Conservation (phyloP, 2,113 vertebrate genomes). For the Dicaeum eximium region DNA sequence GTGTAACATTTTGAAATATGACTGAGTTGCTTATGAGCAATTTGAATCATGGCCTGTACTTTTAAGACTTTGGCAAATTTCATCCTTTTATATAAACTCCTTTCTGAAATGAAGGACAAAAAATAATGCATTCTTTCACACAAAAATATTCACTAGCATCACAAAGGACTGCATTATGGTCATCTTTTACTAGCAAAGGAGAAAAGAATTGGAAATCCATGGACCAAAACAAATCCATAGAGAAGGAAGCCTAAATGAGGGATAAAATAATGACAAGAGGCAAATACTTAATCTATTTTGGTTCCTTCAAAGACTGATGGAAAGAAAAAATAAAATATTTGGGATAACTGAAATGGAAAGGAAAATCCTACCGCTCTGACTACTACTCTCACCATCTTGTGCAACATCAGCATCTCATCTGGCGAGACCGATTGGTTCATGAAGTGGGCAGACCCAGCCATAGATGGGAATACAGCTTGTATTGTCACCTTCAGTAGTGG, state of each 20-base stretch:
- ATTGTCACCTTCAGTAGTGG: not conserved
- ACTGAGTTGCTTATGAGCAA: not conserved
- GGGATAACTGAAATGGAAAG: not conserved
- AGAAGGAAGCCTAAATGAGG: not conserved
- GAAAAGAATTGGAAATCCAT: conserved; percentile 3
- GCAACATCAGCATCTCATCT: not conserved
- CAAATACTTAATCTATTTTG: not conserved
- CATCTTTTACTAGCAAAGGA: not conserved
- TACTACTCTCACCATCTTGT: not conserved
- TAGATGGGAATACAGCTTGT: not conserved
- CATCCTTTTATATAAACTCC: not conserved
- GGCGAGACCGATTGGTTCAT: not conserved
- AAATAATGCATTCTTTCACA: not conserved
- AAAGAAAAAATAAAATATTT: not conserved
- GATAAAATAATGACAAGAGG: not conserved
- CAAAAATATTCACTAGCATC: not conserved
- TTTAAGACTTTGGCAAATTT: not conserved
- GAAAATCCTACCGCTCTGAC: not conserved
- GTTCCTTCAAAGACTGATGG: not conserved
- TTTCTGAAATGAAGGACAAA: not conserved
- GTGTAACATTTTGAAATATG: not conserved
- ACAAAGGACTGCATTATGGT: not conserved
- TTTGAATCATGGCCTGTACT: not conserved
- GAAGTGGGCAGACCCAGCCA: not conserved
- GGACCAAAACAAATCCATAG: not conserved